phyloP scores from a whole-genome alignment of 2,113 vertebrate genomes.

The Miniopterus natalensis region DNA sequence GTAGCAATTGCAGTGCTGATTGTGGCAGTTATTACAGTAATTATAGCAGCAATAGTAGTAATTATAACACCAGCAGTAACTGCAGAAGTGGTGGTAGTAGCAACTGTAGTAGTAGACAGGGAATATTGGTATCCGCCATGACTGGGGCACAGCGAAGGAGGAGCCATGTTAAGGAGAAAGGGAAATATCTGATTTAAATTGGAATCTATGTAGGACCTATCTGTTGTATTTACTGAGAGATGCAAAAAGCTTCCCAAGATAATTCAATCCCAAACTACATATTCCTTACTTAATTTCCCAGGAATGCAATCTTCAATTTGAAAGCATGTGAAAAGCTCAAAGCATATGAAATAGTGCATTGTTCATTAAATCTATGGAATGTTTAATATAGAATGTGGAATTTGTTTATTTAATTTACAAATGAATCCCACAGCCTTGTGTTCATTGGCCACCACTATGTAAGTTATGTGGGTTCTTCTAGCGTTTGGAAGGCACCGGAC shows the following conservation, averaged over 20 bases:
- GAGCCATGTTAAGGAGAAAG: too few relatives aligned
- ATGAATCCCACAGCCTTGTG: background rate
- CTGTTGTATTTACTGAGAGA: background rate
- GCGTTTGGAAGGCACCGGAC: background rate
- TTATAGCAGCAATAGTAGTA: background rate
- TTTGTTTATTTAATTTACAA: background rate
- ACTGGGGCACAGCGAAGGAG: background rate
- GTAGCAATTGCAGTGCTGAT: background rate
- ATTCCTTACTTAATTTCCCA: background rate
- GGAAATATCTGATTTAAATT: background rate
- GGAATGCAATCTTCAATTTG: background rate
- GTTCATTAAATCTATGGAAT: background rate
- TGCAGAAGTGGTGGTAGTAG: background rate
- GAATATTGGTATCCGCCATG: background rate
- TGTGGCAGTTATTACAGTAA: background rate
- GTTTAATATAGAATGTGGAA: background rate
- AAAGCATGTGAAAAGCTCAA: background rate
- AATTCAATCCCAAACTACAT: background rate
- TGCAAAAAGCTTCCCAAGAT: background rate
- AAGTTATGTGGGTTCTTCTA: background rate
- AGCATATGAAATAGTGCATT: background rate
- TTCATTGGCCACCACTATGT: background rate
- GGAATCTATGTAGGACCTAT: background rate
- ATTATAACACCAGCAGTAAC: background rate
- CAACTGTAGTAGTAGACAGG: background rate